A percentile compares a stretch with the other conserved stretches of the same genome.
Evolutionary conservation across 2,113 vertebrate genomes (phyloP).

Genomic region (Actenoides hombroni): DNA sequence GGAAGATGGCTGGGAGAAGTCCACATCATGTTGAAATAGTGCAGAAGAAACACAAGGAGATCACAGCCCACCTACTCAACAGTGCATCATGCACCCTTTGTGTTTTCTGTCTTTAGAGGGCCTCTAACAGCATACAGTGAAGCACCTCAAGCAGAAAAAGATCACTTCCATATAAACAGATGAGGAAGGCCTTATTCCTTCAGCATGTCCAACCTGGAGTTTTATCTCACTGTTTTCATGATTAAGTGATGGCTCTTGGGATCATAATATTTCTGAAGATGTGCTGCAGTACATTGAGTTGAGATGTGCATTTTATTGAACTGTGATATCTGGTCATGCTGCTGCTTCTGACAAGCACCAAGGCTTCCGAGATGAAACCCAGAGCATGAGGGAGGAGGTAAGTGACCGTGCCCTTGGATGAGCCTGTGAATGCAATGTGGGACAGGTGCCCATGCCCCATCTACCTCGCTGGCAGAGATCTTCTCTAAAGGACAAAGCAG

Average conservation of each 20-base stretch:
- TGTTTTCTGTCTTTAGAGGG: not conserved
- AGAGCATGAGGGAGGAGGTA: not conserved
- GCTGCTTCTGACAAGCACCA: not conserved
- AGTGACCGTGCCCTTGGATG: not conserved
- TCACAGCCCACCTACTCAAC: not conserved
- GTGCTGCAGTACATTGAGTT: not conserved
- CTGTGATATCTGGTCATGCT: not conserved
- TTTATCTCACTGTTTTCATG: not conserved
- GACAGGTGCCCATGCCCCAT: not conserved
- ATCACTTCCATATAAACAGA: not conserved
- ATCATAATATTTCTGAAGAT: not conserved
- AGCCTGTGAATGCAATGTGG: not conserved
- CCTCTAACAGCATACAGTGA: not conserved
- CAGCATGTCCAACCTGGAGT: fast-evolving
- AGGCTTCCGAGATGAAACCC: not conserved
- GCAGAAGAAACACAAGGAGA: not conserved
- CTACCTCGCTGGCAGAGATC: not conserved
- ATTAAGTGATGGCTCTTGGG: not conserved
- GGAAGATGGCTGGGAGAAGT: not conserved
- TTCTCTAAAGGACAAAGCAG: not conserved
- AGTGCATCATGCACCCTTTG: not conserved
- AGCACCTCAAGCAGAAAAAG: not conserved
- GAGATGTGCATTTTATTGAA: not conserved
- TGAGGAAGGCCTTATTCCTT: not conserved
- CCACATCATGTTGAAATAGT: not conserved